Evolutionary conservation across 2,113 vertebrate species (phyloP).

Genomic region (Octodon degus): DNA sequence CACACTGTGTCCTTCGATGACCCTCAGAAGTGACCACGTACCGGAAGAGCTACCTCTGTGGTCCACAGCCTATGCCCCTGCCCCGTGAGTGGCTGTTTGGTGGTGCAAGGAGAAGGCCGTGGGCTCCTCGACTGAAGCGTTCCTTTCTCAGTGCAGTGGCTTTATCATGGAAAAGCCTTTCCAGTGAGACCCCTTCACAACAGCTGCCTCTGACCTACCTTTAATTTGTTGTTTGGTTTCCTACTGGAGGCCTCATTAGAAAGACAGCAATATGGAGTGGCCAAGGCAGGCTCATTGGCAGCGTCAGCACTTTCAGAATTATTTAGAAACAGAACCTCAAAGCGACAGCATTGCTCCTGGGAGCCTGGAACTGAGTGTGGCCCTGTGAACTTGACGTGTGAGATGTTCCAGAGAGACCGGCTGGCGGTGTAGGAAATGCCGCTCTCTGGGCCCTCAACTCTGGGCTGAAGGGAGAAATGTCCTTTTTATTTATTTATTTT

Average conservation of each 20-base stretch:
- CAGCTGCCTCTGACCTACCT: not conserved
- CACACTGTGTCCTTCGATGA: not conserved
- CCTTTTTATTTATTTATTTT: not conserved
- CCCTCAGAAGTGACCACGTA: not conserved
- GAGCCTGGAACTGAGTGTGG: not conserved
- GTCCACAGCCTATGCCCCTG: fast-evolving
- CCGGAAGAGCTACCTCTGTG: not conserved
- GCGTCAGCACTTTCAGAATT: not conserved
- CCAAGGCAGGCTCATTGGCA: not conserved
- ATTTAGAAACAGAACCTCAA: not conserved
- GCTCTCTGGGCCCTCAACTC: not conserved
- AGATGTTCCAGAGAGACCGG: not conserved
- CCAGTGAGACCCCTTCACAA: not conserved
- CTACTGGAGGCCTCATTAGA: conserved; percentile 12
- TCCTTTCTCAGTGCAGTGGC: not conserved
- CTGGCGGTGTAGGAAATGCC: not conserved
- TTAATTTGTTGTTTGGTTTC: not conserved
- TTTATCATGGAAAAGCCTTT: not conserved
- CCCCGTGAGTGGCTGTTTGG: not conserved
- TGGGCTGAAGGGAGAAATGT: not conserved
- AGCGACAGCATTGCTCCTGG: not conserved
- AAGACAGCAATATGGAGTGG: not conserved
- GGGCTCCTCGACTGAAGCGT: not conserved
- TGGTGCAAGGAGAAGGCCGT: not conserved
- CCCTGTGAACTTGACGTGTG: not conserved